Conservation (phyloP, 2,797 vertebrate species). For the Betta splendens region DNA sequence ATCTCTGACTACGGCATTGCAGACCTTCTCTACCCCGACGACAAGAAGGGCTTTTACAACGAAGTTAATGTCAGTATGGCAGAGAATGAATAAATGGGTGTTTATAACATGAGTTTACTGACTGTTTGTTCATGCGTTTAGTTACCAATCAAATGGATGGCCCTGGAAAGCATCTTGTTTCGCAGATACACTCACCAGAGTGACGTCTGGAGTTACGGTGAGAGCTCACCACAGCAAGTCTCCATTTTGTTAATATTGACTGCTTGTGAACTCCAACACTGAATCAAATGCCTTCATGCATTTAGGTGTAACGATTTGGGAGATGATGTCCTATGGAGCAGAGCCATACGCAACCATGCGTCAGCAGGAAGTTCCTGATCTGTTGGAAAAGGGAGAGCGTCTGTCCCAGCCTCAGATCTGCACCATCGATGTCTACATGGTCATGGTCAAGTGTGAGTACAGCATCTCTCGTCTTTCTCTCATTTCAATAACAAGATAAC, state of each 20-base stretch:
- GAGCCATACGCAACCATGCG: constrained; percentile 89
- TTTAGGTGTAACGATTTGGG: constrained; percentile 94
- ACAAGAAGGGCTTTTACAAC: constrained; percentile 92
- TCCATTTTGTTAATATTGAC: not conserved
- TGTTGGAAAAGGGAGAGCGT: constrained; percentile 94
- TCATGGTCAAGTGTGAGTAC: constrained; percentile 97
- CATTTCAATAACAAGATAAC: not conserved
- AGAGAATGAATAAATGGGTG: constrained; percentile 2
- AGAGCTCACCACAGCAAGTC: constrained; percentile 48
- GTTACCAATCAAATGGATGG: constrained; percentile 97
- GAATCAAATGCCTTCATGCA: constrained; percentile 1
- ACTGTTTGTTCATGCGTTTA: constrained; percentile 49
- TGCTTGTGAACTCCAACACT: not conserved
- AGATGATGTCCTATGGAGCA: constrained; percentile 96
- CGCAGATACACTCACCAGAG: constrained; percentile 96
- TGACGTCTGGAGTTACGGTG: constrained; percentile 98
- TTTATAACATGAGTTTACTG: constrained; percentile 14
- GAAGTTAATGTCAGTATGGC: constrained; percentile 85
- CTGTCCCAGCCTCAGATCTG: constrained; percentile 94
- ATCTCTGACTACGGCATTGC: constrained; percentile 94
- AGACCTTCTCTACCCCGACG: constrained; percentile 91
- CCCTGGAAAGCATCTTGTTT: constrained; percentile 94
- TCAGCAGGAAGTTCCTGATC: constrained; percentile 89
- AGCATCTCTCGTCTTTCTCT: not conserved
- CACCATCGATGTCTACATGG: constrained; percentile 99